Evolutionary conservation across 2,797 vertebrate species (phyloP).

Genomic region (Muraenolepis orangiensis): DNA sequence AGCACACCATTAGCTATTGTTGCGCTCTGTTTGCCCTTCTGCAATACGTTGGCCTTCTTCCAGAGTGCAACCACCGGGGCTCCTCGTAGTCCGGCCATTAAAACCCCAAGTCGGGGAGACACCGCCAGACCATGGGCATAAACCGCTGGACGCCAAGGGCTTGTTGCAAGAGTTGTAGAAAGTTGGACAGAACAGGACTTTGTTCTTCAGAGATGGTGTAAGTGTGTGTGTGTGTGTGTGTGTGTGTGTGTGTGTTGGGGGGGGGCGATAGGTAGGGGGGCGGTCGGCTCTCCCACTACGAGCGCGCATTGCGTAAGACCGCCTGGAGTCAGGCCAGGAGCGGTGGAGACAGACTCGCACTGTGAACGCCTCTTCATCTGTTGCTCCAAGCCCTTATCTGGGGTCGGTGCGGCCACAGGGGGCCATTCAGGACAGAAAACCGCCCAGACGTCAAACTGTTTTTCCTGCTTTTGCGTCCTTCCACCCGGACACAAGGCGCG

Average conservation of each 20-base stretch:
- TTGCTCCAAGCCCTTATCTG: slow-evolving; percentile 7
- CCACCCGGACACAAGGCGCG: not conserved
- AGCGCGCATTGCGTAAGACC: slow-evolving; percentile 4
- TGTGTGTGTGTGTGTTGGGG: not conserved
- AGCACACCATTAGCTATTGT: not conserved
- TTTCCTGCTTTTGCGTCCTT: not conserved
- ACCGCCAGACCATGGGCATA: not conserved
- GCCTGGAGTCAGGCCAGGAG: not conserved
- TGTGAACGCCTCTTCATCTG: slow-evolving; percentile 11
- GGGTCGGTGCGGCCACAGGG: not conserved
- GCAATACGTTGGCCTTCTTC: not conserved
- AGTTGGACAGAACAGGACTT: not conserved
- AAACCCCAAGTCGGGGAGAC: not conserved
- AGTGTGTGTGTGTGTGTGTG: too few relatives aligned
- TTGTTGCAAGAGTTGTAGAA: not conserved
- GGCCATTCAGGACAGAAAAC: not conserved
- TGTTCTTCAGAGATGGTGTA: too few relatives aligned
- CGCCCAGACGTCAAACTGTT: not conserved
- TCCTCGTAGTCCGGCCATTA: not conserved
- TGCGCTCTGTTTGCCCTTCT: not conserved
- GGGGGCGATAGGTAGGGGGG: not conserved
- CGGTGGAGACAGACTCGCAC: not conserved
- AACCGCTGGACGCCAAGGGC: not conserved
- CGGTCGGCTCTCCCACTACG: not conserved
- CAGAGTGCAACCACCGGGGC: not conserved